These are phyloP conservation scores for Takifugu bimaculatus DNA, from an alignment of 2,113 vertebrate species.

Conservation along the genomic window DNA sequence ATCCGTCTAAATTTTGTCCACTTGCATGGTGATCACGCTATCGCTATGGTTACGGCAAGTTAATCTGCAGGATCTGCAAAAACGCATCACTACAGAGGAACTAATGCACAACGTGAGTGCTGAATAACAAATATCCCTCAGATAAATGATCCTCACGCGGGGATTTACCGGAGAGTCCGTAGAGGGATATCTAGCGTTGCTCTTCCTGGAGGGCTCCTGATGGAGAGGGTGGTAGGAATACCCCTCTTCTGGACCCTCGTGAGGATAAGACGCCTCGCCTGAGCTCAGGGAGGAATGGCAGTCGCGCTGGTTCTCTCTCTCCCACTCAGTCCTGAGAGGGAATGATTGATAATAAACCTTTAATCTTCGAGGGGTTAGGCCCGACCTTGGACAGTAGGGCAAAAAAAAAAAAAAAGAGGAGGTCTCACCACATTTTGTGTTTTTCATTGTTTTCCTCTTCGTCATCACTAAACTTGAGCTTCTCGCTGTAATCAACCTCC, in stretches of 20 bases:
- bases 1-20: slow-evolving; percentile 4
- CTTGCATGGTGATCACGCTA: slow-evolving; percentile 12
- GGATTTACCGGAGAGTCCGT: slow-evolving; percentile 80
- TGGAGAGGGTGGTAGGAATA: slow-evolving; percentile 76
- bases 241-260: slow-evolving; percentile 76
- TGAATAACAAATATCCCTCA: slow-evolving; percentile 15
- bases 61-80: slow-evolving; percentile 20
- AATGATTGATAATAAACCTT: not conserved
- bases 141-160: slow-evolving; percentile 16
- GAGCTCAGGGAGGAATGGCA: slow-evolving; percentile 82
- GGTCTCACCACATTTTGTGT: slow-evolving; percentile 83
- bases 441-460: slow-evolving; percentile 87
- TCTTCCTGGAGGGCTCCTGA: slow-evolving; percentile 77
- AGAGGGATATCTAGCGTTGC: slow-evolving; percentile 77
- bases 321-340: slow-evolving; percentile 82
- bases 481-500: slow-evolving; percentile 97
- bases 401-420: not conserved
- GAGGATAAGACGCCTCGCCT: slow-evolving; percentile 79
- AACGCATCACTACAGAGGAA: slow-evolving; percentile 4
- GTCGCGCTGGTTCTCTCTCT: slow-evolving; percentile 78
- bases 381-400: not conserved
- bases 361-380: not conserved
- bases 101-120: slow-evolving; percentile 7
- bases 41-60: slow-evolving; percentile 55
- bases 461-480: slow-evolving; percentile 95